phyloP scores from a whole-genome alignment of 2,888 invertebrate species.

The Dioctria linearis region DNA sequence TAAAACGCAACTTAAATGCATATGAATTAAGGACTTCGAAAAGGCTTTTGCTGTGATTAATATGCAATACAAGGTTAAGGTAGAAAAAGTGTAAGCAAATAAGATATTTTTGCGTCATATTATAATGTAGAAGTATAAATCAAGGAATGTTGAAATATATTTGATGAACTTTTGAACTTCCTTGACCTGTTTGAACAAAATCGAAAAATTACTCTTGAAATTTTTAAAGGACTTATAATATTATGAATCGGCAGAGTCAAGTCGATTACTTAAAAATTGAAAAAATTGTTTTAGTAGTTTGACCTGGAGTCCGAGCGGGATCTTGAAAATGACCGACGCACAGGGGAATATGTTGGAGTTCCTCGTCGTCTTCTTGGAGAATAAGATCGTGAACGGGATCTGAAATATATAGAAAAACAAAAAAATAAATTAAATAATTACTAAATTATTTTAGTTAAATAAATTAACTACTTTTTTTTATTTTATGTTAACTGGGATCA shows the following conservation, averaged over 20 bases:
- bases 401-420: slow-evolving; percentile 60
- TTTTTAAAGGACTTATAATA: slow-evolving; percentile 20
- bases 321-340: slow-evolving; percentile 87
- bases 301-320: slow-evolving; percentile 82
- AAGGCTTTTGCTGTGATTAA: slow-evolving; percentile 37
- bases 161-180: slow-evolving; percentile 47
- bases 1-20: slow-evolving; percentile 29
- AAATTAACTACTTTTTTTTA: too few species aligned
- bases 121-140: slow-evolving; percentile 36
- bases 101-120: slow-evolving; percentile 26
- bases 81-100: slow-evolving; percentile 32
- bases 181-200: slow-evolving; percentile 46
- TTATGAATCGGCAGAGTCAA: slow-evolving; percentile 43
- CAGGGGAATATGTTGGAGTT: slow-evolving; percentile 95
- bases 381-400: slow-evolving; percentile 82
- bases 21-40: slow-evolving; percentile 47
- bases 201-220: slow-evolving; percentile 28
- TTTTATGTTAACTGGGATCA: too few species aligned
- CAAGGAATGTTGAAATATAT: slow-evolving; percentile 54
- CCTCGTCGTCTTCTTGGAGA: slow-evolving; percentile 87
- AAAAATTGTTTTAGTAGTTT: slow-evolving; percentile 67
- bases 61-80: slow-evolving; percentile 29
- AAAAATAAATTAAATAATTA: too few species aligned
- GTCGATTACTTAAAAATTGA: slow-evolving; percentile 53
- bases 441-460: too few species aligned